Evolutionary conservation across 2,797 vertebrate genomes (phyloP).

Genomic region (Eidolon dupreanum): DNA sequence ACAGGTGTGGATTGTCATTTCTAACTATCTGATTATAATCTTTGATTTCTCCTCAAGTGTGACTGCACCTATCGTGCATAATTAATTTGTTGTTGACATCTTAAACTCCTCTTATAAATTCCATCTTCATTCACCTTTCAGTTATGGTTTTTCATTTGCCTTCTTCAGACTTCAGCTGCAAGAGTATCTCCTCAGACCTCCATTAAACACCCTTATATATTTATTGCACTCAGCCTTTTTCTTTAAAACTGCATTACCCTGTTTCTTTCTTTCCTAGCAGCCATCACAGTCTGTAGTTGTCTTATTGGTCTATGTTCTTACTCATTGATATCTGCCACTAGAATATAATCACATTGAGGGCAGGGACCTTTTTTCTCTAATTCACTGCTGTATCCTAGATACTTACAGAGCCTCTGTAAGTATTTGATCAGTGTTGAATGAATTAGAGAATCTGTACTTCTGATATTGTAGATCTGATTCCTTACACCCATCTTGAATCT

Average conservation of each 20-base stretch:
- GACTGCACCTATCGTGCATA: not conserved
- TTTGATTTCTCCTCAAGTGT: slow-evolving; percentile 2
- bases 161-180: not conserved
- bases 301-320: not conserved
- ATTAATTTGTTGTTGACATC: slow-evolving; percentile 50
- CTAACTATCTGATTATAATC: not conserved
- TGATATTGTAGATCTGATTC: not conserved
- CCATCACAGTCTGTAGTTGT: not conserved
- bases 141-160: not conserved
- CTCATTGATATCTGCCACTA: not conserved
- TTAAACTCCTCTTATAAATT: not conserved
- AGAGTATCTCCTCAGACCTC: not conserved
- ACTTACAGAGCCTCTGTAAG: not conserved
- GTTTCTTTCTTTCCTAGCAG: not conserved
- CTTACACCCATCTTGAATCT: not conserved
- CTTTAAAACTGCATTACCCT: not conserved
- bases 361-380: not conserved
- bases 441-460: not conserved
- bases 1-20: not conserved
- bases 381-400: not conserved
- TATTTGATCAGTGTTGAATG: not conserved
- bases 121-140: not conserved
- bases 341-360: not conserved
- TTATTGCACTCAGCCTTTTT: not conserved
- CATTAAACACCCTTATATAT: not conserved